phyloP scores from a whole-genome alignment of 2,888 invertebrate genomes.

The Tetranychus truncatus region DNA sequence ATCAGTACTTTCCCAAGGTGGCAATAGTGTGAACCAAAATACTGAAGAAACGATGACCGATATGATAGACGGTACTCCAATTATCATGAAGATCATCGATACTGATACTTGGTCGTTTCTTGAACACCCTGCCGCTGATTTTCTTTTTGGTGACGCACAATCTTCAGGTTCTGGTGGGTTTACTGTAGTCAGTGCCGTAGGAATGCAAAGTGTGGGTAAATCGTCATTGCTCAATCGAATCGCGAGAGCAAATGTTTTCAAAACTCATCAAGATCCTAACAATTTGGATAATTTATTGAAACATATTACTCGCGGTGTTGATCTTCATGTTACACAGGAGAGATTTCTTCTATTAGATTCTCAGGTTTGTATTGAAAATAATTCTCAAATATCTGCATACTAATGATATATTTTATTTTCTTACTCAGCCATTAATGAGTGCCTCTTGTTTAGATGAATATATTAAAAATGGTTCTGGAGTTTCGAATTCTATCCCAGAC shows the following conservation, averaged over 20 bases:
- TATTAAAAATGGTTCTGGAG: constrained; percentile 12
- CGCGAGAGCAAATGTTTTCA: constrained; percentile 20
- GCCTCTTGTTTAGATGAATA: constrained; percentile 22
- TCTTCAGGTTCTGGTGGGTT: constrained; percentile 14
- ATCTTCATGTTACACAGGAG: constrained; percentile 21
- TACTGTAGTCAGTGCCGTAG: constrained; percentile 20
- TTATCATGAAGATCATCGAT: constrained; percentile 8
- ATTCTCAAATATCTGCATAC: neutral
- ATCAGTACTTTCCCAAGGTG: no score
- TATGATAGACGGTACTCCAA: neutral
- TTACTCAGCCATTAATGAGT: constrained; percentile 20
- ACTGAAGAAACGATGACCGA: neutral
- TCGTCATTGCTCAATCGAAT: constrained; percentile 20
- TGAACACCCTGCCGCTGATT: constrained; percentile 8
- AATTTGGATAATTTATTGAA: constrained; percentile 12
- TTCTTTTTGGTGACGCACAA: neutral
- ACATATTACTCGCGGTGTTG: constrained; percentile 21
- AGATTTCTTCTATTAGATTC: constrained; percentile 20
- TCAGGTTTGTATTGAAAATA: constrained; percentile 13
- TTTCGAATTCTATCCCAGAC: constrained; percentile 11
- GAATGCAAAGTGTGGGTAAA: constrained; percentile 22
- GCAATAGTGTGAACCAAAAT: neutral
- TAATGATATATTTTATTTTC: constrained; percentile 3
- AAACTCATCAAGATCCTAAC: constrained; percentile 14
- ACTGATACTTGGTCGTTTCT: neutral